These are phyloP conservation scores for Leucania comma DNA, from an alignment of 2,888 invertebrate species.

Conservation along the genomic window DNA sequence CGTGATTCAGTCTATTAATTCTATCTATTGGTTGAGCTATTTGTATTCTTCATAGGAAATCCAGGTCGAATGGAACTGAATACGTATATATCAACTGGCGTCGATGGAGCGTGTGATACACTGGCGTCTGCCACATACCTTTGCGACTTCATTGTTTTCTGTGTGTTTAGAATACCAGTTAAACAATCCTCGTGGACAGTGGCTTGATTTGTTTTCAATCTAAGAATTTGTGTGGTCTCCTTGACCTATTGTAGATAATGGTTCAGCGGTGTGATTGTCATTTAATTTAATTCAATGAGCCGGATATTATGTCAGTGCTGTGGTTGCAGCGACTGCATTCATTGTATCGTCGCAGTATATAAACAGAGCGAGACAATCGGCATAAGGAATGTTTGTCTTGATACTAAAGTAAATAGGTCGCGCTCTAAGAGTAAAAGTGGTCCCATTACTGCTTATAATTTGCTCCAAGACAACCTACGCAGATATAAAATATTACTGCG, in stretches of 20 bases:
- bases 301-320: slow-evolving; percentile 45
- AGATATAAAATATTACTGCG: neutral
- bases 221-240: slow-evolving; percentile 59
- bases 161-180: slow-evolving; percentile 72
- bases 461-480: neutral
- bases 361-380: slow-evolving; percentile 69
- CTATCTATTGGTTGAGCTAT: slow-evolving; percentile 71
- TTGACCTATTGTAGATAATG: slow-evolving; percentile 54
- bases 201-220: slow-evolving; percentile 57
- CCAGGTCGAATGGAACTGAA: slow-evolving; percentile 76
- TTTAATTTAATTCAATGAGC: slow-evolving; percentile 52
- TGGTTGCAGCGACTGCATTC: slow-evolving; percentile 62
- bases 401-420: slow-evolving; percentile 32
- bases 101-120: slow-evolving; percentile 75
- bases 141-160: slow-evolving; percentile 74
- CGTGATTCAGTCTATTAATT: slow-evolving; percentile 65
- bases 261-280: slow-evolving; percentile 36
- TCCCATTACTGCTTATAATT: neutral
- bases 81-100: slow-evolving; percentile 68
- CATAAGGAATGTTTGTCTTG: slow-evolving; percentile 52
- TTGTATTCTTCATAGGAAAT: slow-evolving; percentile 78
- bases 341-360: slow-evolving; percentile 65
- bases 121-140: slow-evolving; percentile 65
- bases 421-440: slow-evolving; percentile 24
- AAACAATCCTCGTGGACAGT: slow-evolving; percentile 66